These are phyloP conservation scores for Aurelia coerulea DNA, from an alignment of 30 jellyfish, hydroid and myxozoan genomes.

Conservation along the genomic window DNA sequence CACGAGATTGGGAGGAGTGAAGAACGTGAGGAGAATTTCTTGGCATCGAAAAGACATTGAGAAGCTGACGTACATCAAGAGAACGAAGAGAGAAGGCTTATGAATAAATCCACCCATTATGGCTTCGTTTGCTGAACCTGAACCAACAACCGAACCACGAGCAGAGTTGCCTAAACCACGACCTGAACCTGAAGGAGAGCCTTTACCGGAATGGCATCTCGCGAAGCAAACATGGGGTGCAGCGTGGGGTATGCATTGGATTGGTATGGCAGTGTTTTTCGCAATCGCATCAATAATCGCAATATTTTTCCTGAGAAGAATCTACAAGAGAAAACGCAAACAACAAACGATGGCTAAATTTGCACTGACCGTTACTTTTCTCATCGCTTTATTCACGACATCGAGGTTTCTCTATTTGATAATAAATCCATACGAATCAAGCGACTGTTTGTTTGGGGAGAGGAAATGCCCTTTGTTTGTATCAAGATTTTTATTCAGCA, in stretches of 20 bases:
- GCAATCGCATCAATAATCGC: constrained; percentile 34
- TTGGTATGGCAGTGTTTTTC: constrained; percentile 63
- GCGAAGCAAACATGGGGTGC: constrained; percentile 68
- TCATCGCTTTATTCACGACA: constrained; percentile 24
- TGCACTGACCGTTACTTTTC: constrained; percentile 47
- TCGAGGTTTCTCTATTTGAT: constrained; percentile 61
- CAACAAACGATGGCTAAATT: constrained; percentile 50
- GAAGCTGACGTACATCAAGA: no score
- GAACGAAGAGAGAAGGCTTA: no score
- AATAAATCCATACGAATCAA: constrained; percentile 77
- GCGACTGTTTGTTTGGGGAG: constrained; percentile 60
- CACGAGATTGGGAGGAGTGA: no score
- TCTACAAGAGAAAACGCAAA: constrained; percentile 26
- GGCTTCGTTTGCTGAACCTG: not conserved
- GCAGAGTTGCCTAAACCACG: constrained; percentile 55
- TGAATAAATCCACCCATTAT: no score
- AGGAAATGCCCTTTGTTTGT: constrained; percentile 65
- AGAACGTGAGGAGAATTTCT: no score
- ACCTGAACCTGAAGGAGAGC: constrained; percentile 67
- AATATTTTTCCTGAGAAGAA: constrained; percentile 23
- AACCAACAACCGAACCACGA: constrained; percentile 37
- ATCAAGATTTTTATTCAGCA: constrained; percentile 59
- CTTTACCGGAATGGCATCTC: constrained; percentile 64
- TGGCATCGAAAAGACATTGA: no score
- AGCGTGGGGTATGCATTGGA: constrained; percentile 84